Conservation (phyloP, 1,140 invertebrate genomes). For the Chlorops oryzae region DNA sequence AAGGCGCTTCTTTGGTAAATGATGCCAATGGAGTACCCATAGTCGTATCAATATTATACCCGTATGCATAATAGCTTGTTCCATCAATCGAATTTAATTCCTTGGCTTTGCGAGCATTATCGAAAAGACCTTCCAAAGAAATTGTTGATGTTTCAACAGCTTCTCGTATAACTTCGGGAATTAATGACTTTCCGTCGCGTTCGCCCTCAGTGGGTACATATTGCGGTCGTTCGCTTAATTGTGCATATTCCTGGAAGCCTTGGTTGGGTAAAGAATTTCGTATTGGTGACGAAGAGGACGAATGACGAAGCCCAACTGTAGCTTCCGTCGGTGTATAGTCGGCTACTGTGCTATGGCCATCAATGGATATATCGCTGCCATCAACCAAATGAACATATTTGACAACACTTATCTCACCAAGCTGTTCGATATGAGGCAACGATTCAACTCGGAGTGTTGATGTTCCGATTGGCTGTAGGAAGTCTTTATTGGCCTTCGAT, state of each 20-base stretch:
- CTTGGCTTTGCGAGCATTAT: slow-evolving; percentile 48
- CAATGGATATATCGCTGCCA: slow-evolving; percentile 39
- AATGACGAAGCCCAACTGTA: too few species aligned
- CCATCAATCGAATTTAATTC: slow-evolving; percentile 19
- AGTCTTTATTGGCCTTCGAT: slow-evolving; percentile 53
- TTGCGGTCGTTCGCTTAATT: background rate
- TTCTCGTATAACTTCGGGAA: slow-evolving; percentile 36
- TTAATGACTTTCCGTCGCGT: slow-evolving; percentile 35
- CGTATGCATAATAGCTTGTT: background rate
- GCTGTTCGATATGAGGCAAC: slow-evolving; percentile 56
- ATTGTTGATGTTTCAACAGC: slow-evolving; percentile 56
- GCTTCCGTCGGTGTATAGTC: slow-evolving; percentile 42
- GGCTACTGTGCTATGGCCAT: slow-evolving; percentile 40
- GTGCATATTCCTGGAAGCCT: background rate
- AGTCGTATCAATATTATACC: too few species aligned
- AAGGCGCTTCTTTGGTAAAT: too few species aligned
- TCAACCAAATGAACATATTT: slow-evolving; percentile 59
- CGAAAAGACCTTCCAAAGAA: slow-evolving; percentile 58
- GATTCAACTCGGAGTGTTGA: slow-evolving; percentile 49
- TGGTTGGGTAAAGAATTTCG: slow-evolving; percentile 29
- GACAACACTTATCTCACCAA: slow-evolving; percentile 60
- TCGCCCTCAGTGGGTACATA: slow-evolving; percentile 17
- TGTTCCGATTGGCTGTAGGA: slow-evolving; percentile 48
- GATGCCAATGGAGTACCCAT: too few species aligned
- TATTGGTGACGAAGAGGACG: slow-evolving; percentile 20